phyloP scores from a whole-genome alignment of 2,797 vertebrate genomes.

The Gobionotothen gibberifrons region DNA sequence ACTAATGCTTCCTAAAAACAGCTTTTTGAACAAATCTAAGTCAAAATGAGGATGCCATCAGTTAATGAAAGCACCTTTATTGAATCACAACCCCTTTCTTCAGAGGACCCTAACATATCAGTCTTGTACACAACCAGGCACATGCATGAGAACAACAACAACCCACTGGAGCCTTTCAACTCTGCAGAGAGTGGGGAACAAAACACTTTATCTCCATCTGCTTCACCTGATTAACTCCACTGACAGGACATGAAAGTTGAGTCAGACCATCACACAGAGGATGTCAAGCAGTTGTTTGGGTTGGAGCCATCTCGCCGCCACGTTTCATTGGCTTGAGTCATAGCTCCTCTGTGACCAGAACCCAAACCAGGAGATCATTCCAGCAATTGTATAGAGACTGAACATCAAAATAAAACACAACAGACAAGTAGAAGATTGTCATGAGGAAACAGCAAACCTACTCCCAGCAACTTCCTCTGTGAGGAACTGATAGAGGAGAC shows the following conservation, averaged over 20 bases:
- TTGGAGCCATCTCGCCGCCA: slow-evolving; percentile 43
- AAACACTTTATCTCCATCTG: slow-evolving; percentile 25
- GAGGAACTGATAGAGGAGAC: slow-evolving; percentile 26
- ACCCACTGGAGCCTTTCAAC: slow-evolving; percentile 9
- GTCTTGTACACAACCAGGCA: neutral
- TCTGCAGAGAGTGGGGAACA: slow-evolving; percentile 14
- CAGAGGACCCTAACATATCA: neutral
- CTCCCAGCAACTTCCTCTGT: slow-evolving; percentile 63
- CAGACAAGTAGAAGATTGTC: slow-evolving; percentile 17
- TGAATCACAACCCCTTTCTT: slow-evolving; percentile 11
- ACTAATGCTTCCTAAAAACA: neutral
- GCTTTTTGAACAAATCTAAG: neutral
- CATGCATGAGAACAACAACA: neutral
- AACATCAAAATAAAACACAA: slow-evolving; percentile 40
- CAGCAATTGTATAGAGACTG: slow-evolving; percentile 30
- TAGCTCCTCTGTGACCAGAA: slow-evolving; percentile 23
- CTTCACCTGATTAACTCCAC: slow-evolving; percentile 46
- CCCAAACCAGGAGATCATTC: slow-evolving; percentile 10
- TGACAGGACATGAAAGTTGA: slow-evolving; percentile 33
- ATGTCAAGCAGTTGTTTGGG: slow-evolving; percentile 27
- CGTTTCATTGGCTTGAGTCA: slow-evolving; percentile 55
- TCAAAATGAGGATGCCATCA: slow-evolving; percentile 5
- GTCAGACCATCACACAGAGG: slow-evolving; percentile 45
- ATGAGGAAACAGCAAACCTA: slow-evolving; percentile 54
- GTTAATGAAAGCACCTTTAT: neutral